Evolutionary conservation across 2,113 vertebrate species (phyloP), one percentile per base, ranked within the genome.

Genomic region (Pycnonotus jocosus): DNA sequence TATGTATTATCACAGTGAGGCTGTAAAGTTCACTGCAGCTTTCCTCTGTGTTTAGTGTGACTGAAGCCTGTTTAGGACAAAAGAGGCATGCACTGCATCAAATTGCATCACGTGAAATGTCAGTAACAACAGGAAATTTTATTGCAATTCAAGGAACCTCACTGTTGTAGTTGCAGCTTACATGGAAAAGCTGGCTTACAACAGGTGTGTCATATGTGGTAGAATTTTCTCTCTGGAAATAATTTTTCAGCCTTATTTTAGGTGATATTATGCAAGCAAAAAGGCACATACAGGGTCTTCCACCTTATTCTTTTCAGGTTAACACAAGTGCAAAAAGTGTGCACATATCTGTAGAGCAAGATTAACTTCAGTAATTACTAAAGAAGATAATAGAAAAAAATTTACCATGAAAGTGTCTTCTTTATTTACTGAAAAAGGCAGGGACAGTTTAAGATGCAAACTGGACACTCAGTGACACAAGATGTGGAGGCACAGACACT

Each of bases 71-170:
- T 33, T 73, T 31, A 57, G 54, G 33, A 62, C 11, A 30, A 62
- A 82, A 81, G 25, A 37, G 68, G 12, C 2, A 3, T 69, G 15
- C 8, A 9, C 40, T 92, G 37, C 14, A 7, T 20, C 0, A 2
- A 47, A 37, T 48, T 58, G 61, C 19, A 45, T 56, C 3, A 2
- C 0, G 0, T 60, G n/a, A 66, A 74, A 38, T 5, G 11, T 33
- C 44, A 48, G 10, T 56, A 35, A 11, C 15, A 38, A 44, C 76
- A 81, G 28, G 33, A 31, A 60, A 48, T 69, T 56, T 78, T 74
- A 60, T 44, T 86, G 35, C 31, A 51, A 0, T 51, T 78, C 47
- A 37, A 47, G 44, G 23, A 92, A 71, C 15, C 13, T 58, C 16
- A 10, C 7, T 58, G 23, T 64, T 12, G 2, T n/a, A 42, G 25